A percentile compares a stretch with the other conserved stretches of the same genome.
Conservation (phyloP, 1,140 invertebrate species). For the Drosophila triauraria region DNA sequence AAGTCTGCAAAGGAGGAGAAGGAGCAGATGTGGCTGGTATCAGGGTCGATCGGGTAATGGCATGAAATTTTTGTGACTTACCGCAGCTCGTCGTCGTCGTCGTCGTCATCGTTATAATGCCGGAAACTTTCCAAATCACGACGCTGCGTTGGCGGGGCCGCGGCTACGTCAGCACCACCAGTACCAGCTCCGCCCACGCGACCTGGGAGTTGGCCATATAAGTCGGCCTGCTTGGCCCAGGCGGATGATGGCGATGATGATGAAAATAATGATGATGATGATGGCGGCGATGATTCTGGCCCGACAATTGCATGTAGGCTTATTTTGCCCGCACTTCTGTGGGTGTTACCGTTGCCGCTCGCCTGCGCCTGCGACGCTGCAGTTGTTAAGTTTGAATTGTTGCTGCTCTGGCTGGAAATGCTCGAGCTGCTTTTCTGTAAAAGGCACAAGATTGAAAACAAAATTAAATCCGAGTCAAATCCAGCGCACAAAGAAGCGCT, state of each 20-base stretch:
- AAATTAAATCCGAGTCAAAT: constrained; percentile 30
- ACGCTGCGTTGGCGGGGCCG: constrained; percentile 76
- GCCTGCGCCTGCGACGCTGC: constrained; percentile 59
- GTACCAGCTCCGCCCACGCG: constrained; percentile 60
- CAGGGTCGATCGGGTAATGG: constrained; percentile 57
- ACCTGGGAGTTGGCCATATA: constrained; percentile 73
- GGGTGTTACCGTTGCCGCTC: constrained; percentile 64
- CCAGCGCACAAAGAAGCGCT: constrained; percentile 49
- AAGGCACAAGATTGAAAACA: constrained; percentile 36
- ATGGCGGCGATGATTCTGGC: constrained; percentile 59
- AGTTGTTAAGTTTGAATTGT: constrained; percentile 75
- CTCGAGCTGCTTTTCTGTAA: constrained; percentile 84
- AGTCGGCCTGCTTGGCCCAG: constrained; percentile 76
- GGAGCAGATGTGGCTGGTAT: constrained; percentile 28
- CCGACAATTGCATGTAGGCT: constrained; percentile 85
- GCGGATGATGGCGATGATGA: constrained; percentile 57
- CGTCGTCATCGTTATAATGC: constrained; percentile 75
- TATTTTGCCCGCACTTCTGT: constrained; percentile 80
- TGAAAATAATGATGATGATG: constrained; percentile 48
- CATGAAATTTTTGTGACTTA: constrained; percentile 68
- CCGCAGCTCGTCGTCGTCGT: constrained; percentile 72
- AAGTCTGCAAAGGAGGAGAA: constrained; percentile 47
- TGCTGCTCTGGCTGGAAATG: constrained; percentile 82
- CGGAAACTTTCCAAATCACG: constrained; percentile 85
- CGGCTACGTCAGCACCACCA: constrained; percentile 44